Evolutionary conservation across 2,113 vertebrate genomes (phyloP).

Genomic region (Okapia johnstoni): DNA sequence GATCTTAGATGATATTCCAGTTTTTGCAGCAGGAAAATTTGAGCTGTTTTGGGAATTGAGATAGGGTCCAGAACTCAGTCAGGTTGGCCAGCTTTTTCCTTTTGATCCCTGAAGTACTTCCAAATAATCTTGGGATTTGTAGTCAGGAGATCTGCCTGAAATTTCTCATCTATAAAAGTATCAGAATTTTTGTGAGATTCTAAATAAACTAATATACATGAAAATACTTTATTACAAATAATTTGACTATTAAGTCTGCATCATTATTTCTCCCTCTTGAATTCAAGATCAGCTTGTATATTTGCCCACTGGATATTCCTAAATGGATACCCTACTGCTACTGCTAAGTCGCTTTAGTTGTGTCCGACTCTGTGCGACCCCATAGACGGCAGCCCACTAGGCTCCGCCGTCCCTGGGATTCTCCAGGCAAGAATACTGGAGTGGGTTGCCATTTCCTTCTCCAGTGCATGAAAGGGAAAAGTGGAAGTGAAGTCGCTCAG

Average conservation of each 20-base stretch:
- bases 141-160: background rate
- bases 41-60: background rate
- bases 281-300: conserved; percentile 13
- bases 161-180: conserved; percentile 18
- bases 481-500: too few species aligned
- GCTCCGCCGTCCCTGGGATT: too few species aligned
- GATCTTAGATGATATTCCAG: conserved; percentile 8
- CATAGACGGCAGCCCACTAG: too few species aligned
- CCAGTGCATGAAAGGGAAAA: too few species aligned
- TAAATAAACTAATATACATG: conserved; percentile 11
- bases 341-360: too few species aligned
- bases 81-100: background rate
- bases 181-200: conserved; percentile 38
- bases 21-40: conserved; percentile 33
- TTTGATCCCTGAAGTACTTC: background rate
- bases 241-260: background rate
- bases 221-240: conserved; percentile 23
- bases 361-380: too few species aligned
- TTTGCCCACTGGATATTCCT: conserved; percentile 8
- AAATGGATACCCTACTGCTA: background rate
- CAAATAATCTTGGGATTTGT: background rate
- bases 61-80: background rate
- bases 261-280: conserved; percentile 4
- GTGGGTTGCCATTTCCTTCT: too few species aligned
- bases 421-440: too few species aligned